Base-by-base conservation (phyloP, 1,140 invertebrate species). In the Orussus abietinus region DNA sequence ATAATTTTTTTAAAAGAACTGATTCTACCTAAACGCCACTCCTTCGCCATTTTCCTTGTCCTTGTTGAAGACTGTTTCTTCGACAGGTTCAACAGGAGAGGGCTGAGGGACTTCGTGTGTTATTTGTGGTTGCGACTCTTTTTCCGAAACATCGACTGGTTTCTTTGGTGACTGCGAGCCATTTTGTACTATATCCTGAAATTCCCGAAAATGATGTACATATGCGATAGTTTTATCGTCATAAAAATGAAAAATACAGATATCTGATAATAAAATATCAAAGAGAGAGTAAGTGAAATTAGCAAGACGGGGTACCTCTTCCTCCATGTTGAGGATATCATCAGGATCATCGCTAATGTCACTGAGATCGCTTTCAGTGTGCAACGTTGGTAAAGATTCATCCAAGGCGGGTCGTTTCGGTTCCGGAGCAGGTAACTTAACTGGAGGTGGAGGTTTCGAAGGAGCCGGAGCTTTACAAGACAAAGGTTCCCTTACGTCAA, bases 281-380 rank as follows among this genome's bases (percentile, higher is more conserved):
- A n/a, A n/a, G n/a, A n/a, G n/a, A n/a, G n/a, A n/a, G n/a, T n/a
- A 42, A 11, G 19, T 29, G 15, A 21, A 33, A 21, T 38, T 43
- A 41, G 20, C 38, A 14, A 39, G 38, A 31, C 10, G 13, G 22
- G 11, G 7, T 4, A 64, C 58, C 31, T 74, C 84, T 64, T 86
- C 84, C 48, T 85, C 84, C 66, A 83, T 79, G 49, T 89, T 86
- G 1, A 90, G 72, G 56, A 90, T 90, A 49, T 90, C 88, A 67
- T 90, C 88, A 33, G 86, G 85, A 69, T 89, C 88, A 59, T 90
- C 88, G 59, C 86, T 89, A 21, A 90, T 89, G 66, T 90, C 88
- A 67, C 88, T 90, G 3, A 90, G 75, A 54, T 88, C 85, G 52
- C 88, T 85, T 41, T 78, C 79, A 5, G 82, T 70, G 28, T 74